A percentile compares a stretch with the other conserved stretches of the same genome.
Conservation (phyloP, 2,888 invertebrate species). For the Caenorhabditis zanzibari region DNA sequence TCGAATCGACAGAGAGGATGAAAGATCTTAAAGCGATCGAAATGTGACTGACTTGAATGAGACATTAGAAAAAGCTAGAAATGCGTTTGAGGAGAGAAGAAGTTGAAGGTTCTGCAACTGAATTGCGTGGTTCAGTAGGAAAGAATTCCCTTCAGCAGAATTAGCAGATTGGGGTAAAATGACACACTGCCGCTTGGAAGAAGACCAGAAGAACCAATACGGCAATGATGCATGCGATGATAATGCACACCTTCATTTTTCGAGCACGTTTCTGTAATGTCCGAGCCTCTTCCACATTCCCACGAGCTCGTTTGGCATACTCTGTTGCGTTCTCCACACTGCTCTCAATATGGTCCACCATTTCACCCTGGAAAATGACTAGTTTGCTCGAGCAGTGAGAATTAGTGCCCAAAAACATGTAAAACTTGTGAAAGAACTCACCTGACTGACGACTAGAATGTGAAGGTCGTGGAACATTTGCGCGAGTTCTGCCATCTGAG, state of each 20-base stretch:
- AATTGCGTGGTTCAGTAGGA: too few species aligned
- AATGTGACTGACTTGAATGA: conserved; percentile 33
- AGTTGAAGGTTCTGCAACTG: too few species aligned
- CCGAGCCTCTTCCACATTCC: conserved; percentile 69
- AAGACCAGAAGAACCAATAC: conserved; percentile 63
- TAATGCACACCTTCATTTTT: conserved; percentile 70
- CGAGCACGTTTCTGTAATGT: conserved; percentile 65
- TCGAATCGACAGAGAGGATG: conserved; percentile 32
- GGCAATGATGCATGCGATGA: conserved; percentile 57
- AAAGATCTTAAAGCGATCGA: conserved; percentile 46
- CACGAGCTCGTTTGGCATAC: conserved; percentile 68
- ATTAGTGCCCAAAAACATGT: too few species aligned
- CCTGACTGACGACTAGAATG: conserved; percentile 64
- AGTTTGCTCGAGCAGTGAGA: too few species aligned
- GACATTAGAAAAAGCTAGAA: conserved; percentile 10
- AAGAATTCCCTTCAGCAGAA: too few species aligned
- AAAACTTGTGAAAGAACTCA: neutral
- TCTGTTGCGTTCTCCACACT: conserved; percentile 67
- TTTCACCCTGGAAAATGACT: conserved; percentile 66
- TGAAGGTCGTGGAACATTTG: conserved; percentile 68
- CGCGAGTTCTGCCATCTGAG: conserved; percentile 61
- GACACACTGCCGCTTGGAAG: conserved; percentile 68
- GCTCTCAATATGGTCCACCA: conserved; percentile 68
- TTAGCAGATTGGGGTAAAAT: conserved; percentile 72
- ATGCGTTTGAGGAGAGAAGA: neutral